Conservation (phyloP, 2,113 vertebrate genomes). For the Telmatochromis brachygnathus region DNA sequence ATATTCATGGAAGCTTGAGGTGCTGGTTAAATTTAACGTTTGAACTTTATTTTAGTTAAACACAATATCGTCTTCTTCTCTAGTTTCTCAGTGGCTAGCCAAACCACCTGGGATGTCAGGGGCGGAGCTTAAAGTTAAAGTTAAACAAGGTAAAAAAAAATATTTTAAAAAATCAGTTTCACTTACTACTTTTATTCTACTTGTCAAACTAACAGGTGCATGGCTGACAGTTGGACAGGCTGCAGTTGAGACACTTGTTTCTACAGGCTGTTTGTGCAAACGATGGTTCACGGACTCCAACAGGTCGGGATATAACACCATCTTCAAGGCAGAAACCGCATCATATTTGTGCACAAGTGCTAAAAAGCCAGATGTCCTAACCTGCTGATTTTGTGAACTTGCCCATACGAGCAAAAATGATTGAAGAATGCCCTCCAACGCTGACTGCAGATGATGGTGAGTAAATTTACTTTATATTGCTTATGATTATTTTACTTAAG, state of each 20-base stretch:
- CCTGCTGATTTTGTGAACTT: neutral
- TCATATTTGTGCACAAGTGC: neutral
- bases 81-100: neutral
- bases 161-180: rapidly evolving
- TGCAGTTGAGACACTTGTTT: neutral
- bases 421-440: neutral
- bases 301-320: neutral
- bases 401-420: neutral
- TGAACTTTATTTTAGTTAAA: neutral
- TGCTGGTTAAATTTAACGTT: neutral
- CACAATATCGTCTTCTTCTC: neutral
- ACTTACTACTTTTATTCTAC: neutral
- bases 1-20: neutral
- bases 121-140: neutral
- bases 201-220: neutral
- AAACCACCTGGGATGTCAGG: neutral
- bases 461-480: neutral
- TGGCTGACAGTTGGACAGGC: neutral
- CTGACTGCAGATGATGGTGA: neutral
- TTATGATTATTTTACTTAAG: neutral
- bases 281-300: neutral
- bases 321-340: neutral
- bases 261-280: neutral
- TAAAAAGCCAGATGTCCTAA: neutral
- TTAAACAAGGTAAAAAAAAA: neutral